Percentiles rank a stretch among this genome's conserved stretches.
Evolutionary conservation across 1,140 invertebrate genomes (phyloP).

Genomic region (Tribolium castaneum): DNA sequence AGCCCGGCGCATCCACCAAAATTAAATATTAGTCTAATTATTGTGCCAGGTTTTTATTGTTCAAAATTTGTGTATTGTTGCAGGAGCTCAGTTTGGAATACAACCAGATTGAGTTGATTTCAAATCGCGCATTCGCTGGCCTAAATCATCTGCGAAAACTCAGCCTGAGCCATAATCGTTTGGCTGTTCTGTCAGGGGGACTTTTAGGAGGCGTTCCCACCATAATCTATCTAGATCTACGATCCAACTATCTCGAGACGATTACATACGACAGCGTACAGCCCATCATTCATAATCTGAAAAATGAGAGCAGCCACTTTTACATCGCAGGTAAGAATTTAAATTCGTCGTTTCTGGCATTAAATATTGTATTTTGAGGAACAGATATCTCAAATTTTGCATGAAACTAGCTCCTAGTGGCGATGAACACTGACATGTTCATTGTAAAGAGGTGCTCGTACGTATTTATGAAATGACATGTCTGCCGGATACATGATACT

Average conservation of each 20-base stretch:
- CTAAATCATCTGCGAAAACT: constrained; percentile 75
- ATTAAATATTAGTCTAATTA: no score
- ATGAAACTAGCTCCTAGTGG: constrained; percentile 24
- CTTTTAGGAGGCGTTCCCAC: constrained; percentile 73
- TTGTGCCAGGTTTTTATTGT: no score
- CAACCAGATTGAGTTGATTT: constrained; percentile 75
- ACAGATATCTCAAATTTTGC: not conserved
- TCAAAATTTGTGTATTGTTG: constrained; percentile 59
- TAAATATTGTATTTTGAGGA: not conserved
- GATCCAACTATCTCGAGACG: constrained; percentile 77
- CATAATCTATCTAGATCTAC: constrained; percentile 77
- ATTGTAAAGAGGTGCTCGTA: constrained; percentile 34
- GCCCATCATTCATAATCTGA: constrained; percentile 77
- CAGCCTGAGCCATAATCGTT: constrained; percentile 77
- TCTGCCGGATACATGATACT: constrained; percentile 23
- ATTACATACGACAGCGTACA: constrained; percentile 78
- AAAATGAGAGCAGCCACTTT: constrained; percentile 76
- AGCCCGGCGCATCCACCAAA: not conserved
- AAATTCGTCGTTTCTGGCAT: not conserved
- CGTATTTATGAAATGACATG: constrained; percentile 29
- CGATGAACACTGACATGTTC: constrained; percentile 19
- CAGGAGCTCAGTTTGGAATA: constrained; percentile 77
- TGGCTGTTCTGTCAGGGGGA: constrained; percentile 72
- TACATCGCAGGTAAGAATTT: constrained; percentile 78
- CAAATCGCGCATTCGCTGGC: constrained; percentile 76